Conservation (phyloP, 2,888 invertebrate genomes). For the Leptopilina drosophilae region DNA sequence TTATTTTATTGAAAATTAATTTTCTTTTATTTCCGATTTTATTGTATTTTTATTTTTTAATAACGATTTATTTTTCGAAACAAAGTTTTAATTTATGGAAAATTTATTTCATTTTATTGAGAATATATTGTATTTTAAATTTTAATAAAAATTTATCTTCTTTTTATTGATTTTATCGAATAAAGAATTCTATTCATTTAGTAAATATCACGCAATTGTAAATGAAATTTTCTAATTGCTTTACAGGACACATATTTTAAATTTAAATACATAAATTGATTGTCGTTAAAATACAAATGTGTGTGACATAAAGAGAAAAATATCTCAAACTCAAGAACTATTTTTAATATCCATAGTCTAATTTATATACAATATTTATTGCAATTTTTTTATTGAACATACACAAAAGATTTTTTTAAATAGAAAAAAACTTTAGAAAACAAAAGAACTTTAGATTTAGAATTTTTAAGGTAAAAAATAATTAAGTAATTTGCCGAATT, state of each 20-base stretch:
- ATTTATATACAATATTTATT: constrained; percentile 12
- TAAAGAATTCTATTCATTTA: constrained; percentile 5
- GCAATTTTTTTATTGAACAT: constrained; percentile 31
- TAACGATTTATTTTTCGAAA: too few species aligned
- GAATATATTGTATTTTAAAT: too few species aligned
- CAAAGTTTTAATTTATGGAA: too few species aligned
- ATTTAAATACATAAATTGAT: background rate
- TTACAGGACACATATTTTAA: background rate
- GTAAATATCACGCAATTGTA: constrained; percentile 14
- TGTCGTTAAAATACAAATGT: constrained; percentile 4
- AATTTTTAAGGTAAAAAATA: background rate
- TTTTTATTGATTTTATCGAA: too few species aligned
- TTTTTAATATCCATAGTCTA: background rate
- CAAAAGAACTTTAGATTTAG: too few species aligned
- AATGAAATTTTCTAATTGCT: background rate
- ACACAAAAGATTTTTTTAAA: constrained; percentile 23
- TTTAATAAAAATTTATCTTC: too few species aligned
- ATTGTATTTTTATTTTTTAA: too few species aligned
- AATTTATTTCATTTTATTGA: too few species aligned
- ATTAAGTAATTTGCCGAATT: constrained; percentile 18
- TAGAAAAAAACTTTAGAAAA: too few species aligned
- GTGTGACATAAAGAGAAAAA: background rate
- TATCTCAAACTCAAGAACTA: background rate
- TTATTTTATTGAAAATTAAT: too few species aligned
- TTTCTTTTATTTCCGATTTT: too few species aligned